A percentile compares a stretch with the other conserved stretches of the same genome.
Evolutionary conservation across 1,140 invertebrate species (phyloP).

Genomic region (Popillia japonica): DNA sequence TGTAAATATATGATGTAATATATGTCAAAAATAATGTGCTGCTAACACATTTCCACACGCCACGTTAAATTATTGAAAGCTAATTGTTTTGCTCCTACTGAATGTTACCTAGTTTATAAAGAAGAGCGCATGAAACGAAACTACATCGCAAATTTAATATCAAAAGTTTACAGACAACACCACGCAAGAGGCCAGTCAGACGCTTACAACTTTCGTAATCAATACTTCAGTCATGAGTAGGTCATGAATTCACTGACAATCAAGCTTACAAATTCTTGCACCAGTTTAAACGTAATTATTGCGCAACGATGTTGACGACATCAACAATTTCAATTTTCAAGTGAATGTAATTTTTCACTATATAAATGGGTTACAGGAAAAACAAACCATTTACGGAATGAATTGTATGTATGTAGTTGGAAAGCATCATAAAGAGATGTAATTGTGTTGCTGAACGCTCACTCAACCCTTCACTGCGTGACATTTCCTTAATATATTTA

Average conservation of each 20-base stretch:
- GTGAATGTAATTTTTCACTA: not conserved
- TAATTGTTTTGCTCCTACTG: not conserved
- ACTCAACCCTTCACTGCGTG: not conserved
- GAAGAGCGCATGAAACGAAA: not conserved
- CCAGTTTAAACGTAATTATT: not conserved
- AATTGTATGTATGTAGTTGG: not conserved
- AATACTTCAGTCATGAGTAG: not conserved
- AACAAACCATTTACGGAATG: not conserved
- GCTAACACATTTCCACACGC: too few species aligned
- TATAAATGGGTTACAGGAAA: not conserved
- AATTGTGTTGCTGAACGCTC: not conserved
- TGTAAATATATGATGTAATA: too few species aligned
- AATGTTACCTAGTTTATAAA: not conserved
- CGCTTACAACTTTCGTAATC: not conserved
- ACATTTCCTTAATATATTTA: slow-evolving; percentile 12
- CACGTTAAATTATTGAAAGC: too few species aligned
- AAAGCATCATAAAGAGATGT: not conserved
- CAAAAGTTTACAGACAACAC: not conserved
- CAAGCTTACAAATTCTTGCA: too few species aligned
- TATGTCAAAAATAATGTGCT: too few species aligned
- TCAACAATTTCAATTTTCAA: too few species aligned
- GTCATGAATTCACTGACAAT: too few species aligned
- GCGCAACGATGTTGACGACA: not conserved
- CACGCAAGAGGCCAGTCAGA: not conserved
- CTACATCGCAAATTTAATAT: not conserved